Percentiles rank a stretch among this genome's conserved stretches.
These are phyloP conservation scores for Cairina moschata DNA, from an alignment of 2,113 vertebrate genomes.

Conservation along the genomic window DNA sequence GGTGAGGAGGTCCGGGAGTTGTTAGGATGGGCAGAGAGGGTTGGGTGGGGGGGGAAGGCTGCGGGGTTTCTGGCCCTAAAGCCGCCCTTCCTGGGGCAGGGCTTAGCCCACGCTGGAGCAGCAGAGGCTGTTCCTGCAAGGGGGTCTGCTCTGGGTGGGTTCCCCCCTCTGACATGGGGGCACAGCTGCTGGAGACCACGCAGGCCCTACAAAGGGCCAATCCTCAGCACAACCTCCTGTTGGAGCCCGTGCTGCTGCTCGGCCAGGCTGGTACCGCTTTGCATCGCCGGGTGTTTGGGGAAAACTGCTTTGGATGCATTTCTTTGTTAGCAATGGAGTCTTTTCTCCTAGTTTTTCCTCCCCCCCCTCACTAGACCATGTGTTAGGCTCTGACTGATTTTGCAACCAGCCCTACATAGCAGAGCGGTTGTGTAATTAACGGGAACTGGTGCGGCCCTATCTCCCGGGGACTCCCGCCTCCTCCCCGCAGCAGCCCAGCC, in stretches of 20 bases:
- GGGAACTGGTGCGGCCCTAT: slow-evolving; percentile 32
- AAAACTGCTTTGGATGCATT: background rate
- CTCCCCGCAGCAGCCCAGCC: background rate
- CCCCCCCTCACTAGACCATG: background rate
- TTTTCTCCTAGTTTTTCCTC: background rate
- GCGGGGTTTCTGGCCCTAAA: background rate
- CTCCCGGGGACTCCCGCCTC: slow-evolving; percentile 29
- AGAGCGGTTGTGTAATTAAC: slow-evolving; percentile 64
- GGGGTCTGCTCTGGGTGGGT: background rate
- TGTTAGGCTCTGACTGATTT: slow-evolving; percentile 61
- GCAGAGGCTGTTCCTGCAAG: no score
- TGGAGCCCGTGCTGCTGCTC: background rate
- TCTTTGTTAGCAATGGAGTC: background rate
- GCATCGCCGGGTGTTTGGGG: background rate
- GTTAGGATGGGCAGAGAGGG: background rate
- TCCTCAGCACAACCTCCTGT: fast-evolving
- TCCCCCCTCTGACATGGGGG: background rate
- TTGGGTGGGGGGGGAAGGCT: background rate
- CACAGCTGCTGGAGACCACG: background rate
- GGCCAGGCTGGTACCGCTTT: background rate
- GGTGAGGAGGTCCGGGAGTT: background rate
- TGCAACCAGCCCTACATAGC: slow-evolving; percentile 65
- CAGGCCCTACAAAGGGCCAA: background rate
- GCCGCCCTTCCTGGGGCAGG: background rate
- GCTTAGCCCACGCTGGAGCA: no score